Evolutionary conservation across 2,888 invertebrate species (phyloP).

Genomic region (Agonopterix subpropinquella): DNA sequence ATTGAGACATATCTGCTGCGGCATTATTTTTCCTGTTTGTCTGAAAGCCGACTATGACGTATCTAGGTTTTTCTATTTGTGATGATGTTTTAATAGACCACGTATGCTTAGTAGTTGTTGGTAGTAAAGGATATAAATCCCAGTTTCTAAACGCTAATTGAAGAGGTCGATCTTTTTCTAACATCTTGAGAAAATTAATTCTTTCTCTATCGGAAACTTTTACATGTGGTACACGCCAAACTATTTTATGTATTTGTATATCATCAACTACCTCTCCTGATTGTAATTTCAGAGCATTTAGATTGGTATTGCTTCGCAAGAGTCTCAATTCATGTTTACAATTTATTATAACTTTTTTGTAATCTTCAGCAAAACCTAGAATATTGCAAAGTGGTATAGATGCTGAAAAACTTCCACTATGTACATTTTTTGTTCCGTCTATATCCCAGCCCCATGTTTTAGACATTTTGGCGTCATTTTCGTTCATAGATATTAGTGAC

Average conservation of each 20-base stretch:
- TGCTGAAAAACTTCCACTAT: too few species aligned
- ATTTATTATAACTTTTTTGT: conserved; percentile 37
- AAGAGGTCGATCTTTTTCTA: conserved; percentile 18
- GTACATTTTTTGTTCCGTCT: conserved; percentile 17
- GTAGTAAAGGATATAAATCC: conserved; percentile 30
- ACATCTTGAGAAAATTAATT: conserved; percentile 24
- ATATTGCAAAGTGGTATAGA: too few species aligned
- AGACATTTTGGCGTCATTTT: too few species aligned
- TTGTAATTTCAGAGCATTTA: conserved; percentile 16
- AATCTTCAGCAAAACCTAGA: too few species aligned
- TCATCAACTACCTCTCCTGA: too few species aligned
- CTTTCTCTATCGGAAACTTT: conserved; percentile 2
- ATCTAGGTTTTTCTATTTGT: conserved; percentile 36
- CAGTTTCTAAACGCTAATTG: conserved; percentile 30
- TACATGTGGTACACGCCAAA: background rate
- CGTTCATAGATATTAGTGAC: too few species aligned
- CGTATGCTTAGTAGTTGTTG: conserved; percentile 17
- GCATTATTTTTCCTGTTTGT: background rate
- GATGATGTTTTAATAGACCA: conserved; percentile 20
- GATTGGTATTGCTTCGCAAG: conserved; percentile 25
- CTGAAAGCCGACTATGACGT: conserved; percentile 38
- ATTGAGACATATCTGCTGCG: too few species aligned
- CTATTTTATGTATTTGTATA: conserved; percentile 13
- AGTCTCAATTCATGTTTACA: conserved; percentile 40
- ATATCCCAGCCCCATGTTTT: conserved; percentile 17